phyloP scores from a whole-genome alignment of 2,797 vertebrate species.

The Gorsachius magnificus region DNA sequence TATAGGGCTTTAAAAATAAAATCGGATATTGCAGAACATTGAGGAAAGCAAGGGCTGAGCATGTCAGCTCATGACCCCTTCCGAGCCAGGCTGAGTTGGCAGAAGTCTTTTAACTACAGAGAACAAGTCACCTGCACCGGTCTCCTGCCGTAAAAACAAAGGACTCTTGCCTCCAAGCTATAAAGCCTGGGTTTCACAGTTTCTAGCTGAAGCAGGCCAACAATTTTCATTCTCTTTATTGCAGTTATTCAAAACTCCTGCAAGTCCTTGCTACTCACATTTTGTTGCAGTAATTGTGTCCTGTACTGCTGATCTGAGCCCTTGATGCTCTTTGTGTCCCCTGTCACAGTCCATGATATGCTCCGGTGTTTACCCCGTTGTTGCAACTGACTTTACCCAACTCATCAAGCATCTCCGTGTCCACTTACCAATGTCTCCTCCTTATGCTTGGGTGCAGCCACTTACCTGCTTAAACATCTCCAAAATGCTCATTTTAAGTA shows the following conservation, averaged over 20 bases:
- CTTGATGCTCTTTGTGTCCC: not conserved
- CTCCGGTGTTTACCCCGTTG: not conserved
- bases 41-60: not conserved
- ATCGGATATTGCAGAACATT: not conserved
- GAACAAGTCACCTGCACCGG: not conserved
- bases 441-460: not conserved
- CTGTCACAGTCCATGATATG: not conserved
- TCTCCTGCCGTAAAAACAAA: not conserved
- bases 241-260: not conserved
- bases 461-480: slow-evolving; percentile 6
- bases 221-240: not conserved
- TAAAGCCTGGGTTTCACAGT: not conserved
- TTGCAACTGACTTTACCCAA: not conserved
- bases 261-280: not conserved
- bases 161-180: not conserved
- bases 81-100: not conserved
- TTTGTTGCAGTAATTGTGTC: not conserved
- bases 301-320: not conserved
- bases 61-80: not conserved
- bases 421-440: not conserved
- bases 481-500: not conserved
- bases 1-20: not conserved
- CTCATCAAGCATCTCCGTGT: not conserved
- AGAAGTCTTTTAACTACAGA: not conserved
- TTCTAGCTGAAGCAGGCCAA: not conserved